Conservation (phyloP, 2,113 vertebrate species). For the Oryzias melastigma region DNA sequence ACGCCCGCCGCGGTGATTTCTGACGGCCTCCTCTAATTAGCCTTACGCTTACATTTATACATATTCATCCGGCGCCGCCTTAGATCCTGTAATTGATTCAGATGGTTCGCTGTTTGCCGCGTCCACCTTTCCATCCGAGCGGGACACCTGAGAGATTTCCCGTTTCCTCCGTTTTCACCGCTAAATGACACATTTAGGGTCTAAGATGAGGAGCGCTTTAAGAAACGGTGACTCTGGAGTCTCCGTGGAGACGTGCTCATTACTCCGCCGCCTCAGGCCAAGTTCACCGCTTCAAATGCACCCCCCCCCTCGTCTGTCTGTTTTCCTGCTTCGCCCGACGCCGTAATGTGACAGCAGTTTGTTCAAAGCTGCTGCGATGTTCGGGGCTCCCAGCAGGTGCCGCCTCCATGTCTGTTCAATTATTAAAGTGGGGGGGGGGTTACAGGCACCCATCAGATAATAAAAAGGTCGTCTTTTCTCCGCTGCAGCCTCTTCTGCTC, state of each 20-base stretch:
- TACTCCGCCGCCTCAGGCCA: slow-evolving; percentile 94
- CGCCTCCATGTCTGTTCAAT: slow-evolving; percentile 93
- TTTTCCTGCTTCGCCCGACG: slow-evolving; percentile 85
- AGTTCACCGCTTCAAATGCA: slow-evolving; percentile 84
- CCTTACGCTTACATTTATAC: slow-evolving; percentile 46
- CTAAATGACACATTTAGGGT: slow-evolving; percentile 99
- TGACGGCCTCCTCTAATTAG: slow-evolving; percentile 56
- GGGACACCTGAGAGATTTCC: too few species aligned
- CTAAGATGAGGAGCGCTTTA: slow-evolving; percentile 97
- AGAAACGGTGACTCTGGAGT: slow-evolving; percentile 84
- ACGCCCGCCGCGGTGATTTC: slow-evolving; percentile 45
- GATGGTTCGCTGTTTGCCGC: slow-evolving; percentile 26
- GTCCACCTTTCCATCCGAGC: too few species aligned
- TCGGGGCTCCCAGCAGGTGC: slow-evolving; percentile 93
- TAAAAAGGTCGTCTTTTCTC: slow-evolving; percentile 26
- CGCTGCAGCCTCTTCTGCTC: slow-evolving; percentile 30
- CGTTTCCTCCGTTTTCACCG: slow-evolving; percentile 90
- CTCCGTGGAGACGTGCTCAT: slow-evolving; percentile 96
- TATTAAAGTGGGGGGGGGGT: slow-evolving; percentile 87
- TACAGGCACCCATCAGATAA: slow-evolving; percentile 84
- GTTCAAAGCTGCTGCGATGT: slow-evolving; percentile 87
- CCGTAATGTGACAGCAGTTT: slow-evolving; percentile 89
- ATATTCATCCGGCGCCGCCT: slow-evolving; percentile 52
- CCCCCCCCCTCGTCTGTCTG: slow-evolving; percentile 68
- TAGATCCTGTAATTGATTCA: slow-evolving; percentile 62